phyloP scores from a whole-genome alignment of 2,888 invertebrate species.

The Lepidonotus clava region DNA sequence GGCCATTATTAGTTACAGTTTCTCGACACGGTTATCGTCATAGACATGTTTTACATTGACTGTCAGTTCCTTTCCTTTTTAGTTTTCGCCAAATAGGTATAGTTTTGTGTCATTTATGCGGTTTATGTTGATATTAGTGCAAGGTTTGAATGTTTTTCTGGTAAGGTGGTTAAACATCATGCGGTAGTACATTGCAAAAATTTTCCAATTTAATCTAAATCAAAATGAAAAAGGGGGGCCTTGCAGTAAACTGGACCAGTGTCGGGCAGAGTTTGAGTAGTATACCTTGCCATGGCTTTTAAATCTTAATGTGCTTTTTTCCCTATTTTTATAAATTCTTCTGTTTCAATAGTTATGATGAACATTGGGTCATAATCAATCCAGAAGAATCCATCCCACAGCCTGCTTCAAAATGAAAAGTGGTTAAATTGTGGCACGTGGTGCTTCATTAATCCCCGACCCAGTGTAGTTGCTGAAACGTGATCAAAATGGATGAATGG shows the following conservation, averaged over 20 bases:
- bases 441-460: background rate
- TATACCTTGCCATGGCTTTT: constrained; percentile 51
- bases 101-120: background rate
- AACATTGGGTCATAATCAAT: too few relatives aligned
- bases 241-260: constrained; percentile 1
- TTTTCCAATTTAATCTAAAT: background rate
- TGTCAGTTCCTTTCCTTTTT: too few relatives aligned
- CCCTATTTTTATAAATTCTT: too few relatives aligned
- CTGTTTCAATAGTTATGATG: too few relatives aligned
- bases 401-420: constrained; percentile 49
- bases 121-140: background rate
- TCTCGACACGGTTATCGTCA: too few relatives aligned
- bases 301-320: constrained; percentile 9
- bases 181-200: constrained; percentile 23
- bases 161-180: constrained; percentile 34
- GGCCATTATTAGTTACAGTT: too few relatives aligned
- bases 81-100: background rate
- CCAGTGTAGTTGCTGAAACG: constrained; percentile 40
- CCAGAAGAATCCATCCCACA: background rate
- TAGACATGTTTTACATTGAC: too few relatives aligned
- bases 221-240: background rate
- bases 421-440: constrained; percentile 1
- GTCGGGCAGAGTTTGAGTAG: constrained; percentile 33
- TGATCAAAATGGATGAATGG: constrained; percentile 42
- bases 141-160: constrained; percentile 30